These are phyloP conservation scores for Patella depressa DNA, from an alignment of 2,888 invertebrate species.

Conservation along the genomic window DNA sequence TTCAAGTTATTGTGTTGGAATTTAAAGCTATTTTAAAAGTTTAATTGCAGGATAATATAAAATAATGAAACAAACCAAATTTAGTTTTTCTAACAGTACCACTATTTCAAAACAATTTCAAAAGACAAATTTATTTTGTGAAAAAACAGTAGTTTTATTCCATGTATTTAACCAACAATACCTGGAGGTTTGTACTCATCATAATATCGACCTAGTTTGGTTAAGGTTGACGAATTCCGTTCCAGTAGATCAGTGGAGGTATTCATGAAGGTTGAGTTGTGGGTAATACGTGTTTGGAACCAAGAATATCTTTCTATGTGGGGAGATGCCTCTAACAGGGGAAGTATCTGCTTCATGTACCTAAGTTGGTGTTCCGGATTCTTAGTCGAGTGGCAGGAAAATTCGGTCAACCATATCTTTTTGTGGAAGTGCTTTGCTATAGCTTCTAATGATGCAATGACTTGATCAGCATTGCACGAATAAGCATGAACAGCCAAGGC, in stretches of 20 bases:
- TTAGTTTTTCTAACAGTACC: too few species aligned
- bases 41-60: too few species aligned
- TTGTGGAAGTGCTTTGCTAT: slow-evolving; percentile 39
- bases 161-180: too few species aligned
- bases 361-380: slow-evolving; percentile 30
- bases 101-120: too few species aligned
- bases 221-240: slow-evolving; percentile 23
- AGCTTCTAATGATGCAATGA: slow-evolving; percentile 23
- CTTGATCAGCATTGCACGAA: slow-evolving; percentile 36
- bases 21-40: too few species aligned
- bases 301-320: slow-evolving; percentile 40
- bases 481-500: slow-evolving; percentile 49
- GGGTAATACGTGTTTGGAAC: slow-evolving; percentile 32
- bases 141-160: too few species aligned
- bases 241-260: slow-evolving; percentile 32
- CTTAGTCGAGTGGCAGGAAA: slow-evolving; percentile 40
- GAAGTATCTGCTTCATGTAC: slow-evolving; percentile 40
- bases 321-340: slow-evolving; percentile 36
- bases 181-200: slow-evolving; percentile 20
- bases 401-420: slow-evolving; percentile 46
- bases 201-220: slow-evolving; percentile 36
- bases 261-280: slow-evolving; percentile 20
- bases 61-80: too few species aligned
- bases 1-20: too few species aligned
- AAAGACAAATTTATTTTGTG: too few species aligned